These are phyloP conservation scores for Perca schrenkii DNA, from an alignment of 2,113 vertebrate species.

Conservation along the genomic window DNA sequence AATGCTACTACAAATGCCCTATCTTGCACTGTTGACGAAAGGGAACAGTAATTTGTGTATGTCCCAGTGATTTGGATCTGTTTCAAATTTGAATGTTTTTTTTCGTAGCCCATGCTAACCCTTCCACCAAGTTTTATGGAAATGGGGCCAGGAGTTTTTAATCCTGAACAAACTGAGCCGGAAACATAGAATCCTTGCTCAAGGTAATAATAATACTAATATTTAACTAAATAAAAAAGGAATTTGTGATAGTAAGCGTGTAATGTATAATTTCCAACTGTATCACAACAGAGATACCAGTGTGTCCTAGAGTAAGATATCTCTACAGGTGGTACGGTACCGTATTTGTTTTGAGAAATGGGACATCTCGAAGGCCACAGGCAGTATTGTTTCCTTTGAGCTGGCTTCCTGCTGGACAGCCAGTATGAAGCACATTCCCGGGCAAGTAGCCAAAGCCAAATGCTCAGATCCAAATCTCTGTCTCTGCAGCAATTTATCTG, in stretches of 20 bases:
- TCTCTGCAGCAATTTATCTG: constrained; percentile 10
- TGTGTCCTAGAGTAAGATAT: not conserved
- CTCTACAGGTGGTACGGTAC: not conserved
- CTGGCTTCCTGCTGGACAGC: constrained; percentile 26
- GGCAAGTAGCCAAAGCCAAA: constrained; percentile 18
- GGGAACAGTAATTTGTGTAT: too few relatives aligned
- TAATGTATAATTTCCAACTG: not conserved
- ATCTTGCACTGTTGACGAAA: too few relatives aligned
- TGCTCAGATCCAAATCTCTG: constrained; percentile 12
- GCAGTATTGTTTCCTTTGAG: constrained; percentile 37
- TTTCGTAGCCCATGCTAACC: too few relatives aligned
- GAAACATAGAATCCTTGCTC: too few relatives aligned
- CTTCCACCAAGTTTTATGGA: too few relatives aligned
- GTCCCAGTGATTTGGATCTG: too few relatives aligned
- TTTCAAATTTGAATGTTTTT: too few relatives aligned
- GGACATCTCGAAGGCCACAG: constrained; percentile 7
- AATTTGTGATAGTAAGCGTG: not conserved
- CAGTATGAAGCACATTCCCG: constrained; percentile 46
- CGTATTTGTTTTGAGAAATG: not conserved
- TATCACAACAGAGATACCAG: not conserved
- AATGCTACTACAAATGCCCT: too few relatives aligned
- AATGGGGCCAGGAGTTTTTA: too few relatives aligned
- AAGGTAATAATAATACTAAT: too few relatives aligned
- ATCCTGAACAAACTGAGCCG: too few relatives aligned
- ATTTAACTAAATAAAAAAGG: not conserved